Percentiles rank a stretch among this genome's conserved stretches.
phyloP scores from a whole-genome alignment of 2,888 invertebrate species.

The Spisula solida region DNA sequence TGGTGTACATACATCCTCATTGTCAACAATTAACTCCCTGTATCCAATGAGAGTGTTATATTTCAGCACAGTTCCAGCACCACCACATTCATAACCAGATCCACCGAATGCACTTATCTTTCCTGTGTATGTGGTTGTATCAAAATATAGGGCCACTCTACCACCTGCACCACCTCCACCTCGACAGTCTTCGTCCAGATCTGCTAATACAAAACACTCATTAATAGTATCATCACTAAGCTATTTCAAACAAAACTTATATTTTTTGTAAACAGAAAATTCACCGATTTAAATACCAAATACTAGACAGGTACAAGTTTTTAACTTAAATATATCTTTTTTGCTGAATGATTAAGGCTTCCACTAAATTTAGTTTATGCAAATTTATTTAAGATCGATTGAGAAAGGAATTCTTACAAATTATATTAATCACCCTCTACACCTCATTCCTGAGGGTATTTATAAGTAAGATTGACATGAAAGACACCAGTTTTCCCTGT shows the following conservation, averaged over 20 bases:
- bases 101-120: constrained; percentile 74
- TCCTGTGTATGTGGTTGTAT: constrained; percentile 66
- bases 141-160: constrained; percentile 76
- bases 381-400: no score
- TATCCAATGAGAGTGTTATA: constrained; percentile 42
- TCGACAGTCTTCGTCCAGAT: constrained; percentile 58
- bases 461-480: no score
- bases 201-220: not conserved
- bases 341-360: no score
- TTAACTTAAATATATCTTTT: no score
- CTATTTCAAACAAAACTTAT: not conserved
- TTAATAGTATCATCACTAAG: not conserved
- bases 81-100: constrained; percentile 78
- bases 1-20: constrained; percentile 74
- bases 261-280: no score
- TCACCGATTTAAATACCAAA: no score
- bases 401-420: no score
- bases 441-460: no score
- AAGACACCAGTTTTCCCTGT: no score
- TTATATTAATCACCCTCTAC: no score
- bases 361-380: no score
- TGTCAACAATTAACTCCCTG: constrained; percentile 73
- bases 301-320: no score
- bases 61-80: constrained; percentile 77
- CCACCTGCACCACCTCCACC: constrained; percentile 82